phyloP scores from a whole-genome alignment of 2,888 invertebrate genomes.

The Acronicta leporina region DNA sequence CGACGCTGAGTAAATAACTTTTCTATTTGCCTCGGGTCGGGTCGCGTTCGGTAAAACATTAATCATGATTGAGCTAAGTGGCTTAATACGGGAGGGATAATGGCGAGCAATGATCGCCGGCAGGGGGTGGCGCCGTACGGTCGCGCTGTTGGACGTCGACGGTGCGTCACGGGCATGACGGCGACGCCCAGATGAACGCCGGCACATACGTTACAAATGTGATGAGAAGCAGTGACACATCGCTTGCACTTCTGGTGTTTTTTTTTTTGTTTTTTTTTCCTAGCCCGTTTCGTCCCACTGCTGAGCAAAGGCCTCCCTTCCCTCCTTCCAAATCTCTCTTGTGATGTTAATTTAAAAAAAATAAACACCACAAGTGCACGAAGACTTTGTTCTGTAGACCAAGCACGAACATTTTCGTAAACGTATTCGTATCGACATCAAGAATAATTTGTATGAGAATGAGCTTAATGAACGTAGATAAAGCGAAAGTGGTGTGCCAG shows the following conservation, averaged over 20 bases:
- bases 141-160: constrained; percentile 78
- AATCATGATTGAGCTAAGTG: constrained; percentile 90
- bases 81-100: constrained; percentile 88
- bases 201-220: constrained; percentile 25
- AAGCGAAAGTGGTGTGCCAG: too few species aligned
- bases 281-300: too few species aligned
- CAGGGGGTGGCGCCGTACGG: constrained; percentile 84
- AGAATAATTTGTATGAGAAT: too few species aligned
- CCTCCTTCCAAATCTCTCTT: too few species aligned
- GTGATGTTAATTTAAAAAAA: background rate
- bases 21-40: constrained; percentile 86
- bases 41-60: constrained; percentile 87
- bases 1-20: constrained; percentile 87
- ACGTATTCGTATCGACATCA: too few species aligned
- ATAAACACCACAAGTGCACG: background rate
- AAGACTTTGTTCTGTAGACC: too few species aligned
- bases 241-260: background rate
- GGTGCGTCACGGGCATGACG: constrained; percentile 67
- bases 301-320: too few species aligned
- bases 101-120: constrained; percentile 86
- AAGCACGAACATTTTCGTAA: too few species aligned
- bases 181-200: constrained; percentile 51
- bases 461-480: too few species aligned
- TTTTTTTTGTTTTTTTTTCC: too few species aligned
- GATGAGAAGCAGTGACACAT: constrained; percentile 8